Percentiles rank a stretch among this genome's conserved stretches.
These are phyloP conservation scores for Bugulina stolonifera DNA, from an alignment of 2,888 invertebrate species.

Conservation along the genomic window DNA sequence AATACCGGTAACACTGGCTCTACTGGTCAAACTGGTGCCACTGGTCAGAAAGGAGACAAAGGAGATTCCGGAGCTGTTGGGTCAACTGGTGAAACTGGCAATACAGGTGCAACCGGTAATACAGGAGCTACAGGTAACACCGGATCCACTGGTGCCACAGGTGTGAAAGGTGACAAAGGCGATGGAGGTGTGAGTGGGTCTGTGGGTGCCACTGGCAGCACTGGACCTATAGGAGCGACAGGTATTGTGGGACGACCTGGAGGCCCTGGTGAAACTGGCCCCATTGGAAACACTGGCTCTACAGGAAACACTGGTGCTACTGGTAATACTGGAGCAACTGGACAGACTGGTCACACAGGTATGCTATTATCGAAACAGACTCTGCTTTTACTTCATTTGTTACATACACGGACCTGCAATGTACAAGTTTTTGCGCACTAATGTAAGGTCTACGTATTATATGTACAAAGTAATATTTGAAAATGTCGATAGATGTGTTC, in stretches of 20 bases:
- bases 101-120: constrained; percentile 28
- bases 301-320: constrained; percentile 29
- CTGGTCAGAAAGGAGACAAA: constrained; percentile 26
- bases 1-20: constrained; percentile 1
- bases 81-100: constrained; percentile 29
- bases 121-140: constrained; percentile 27
- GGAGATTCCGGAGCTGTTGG: constrained; percentile 27
- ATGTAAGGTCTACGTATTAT: no score
- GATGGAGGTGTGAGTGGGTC: constrained; percentile 29
- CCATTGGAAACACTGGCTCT: background rate
- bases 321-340: constrained; percentile 27
- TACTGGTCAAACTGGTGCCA: constrained; percentile 24
- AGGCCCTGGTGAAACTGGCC: background rate
- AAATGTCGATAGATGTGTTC: no score
- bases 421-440: no score
- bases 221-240: constrained; percentile 26
- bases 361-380: no score
- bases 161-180: constrained; percentile 26
- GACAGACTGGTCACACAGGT: constrained; percentile 3
- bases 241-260: constrained; percentile 24
- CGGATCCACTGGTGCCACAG: constrained; percentile 28
- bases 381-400: no score
- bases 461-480: no score
- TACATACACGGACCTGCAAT: no score
- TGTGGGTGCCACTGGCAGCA: constrained; percentile 27